These are phyloP conservation scores for Cynaeus angustus DNA, from an alignment of 2,888 invertebrate species.

Conservation along the genomic window DNA sequence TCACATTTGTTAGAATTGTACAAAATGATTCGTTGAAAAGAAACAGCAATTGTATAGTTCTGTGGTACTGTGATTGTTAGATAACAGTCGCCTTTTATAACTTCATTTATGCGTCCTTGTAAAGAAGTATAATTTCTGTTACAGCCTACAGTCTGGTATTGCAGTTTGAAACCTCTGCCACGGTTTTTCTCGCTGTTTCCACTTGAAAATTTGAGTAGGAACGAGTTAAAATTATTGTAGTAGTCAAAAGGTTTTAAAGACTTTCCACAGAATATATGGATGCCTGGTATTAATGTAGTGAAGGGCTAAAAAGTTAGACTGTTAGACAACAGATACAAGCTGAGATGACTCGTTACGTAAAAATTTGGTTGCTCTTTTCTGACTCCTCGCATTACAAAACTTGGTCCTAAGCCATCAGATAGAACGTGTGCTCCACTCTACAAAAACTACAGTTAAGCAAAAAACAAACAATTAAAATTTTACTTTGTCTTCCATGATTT, in stretches of 20 bases:
- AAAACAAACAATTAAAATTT: not conserved
- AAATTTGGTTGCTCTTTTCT: constrained; percentile 56
- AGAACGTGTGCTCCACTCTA: constrained; percentile 49
- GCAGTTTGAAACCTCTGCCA: constrained; percentile 80
- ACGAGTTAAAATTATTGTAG: constrained; percentile 69
- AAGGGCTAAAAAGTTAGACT: constrained; percentile 11
- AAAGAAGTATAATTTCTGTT: constrained; percentile 79
- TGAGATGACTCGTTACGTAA: constrained; percentile 7
- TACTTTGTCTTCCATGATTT: constrained; percentile 72
- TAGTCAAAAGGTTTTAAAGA: constrained; percentile 72
- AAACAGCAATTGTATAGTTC: constrained; percentile 82
- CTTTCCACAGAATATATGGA: constrained; percentile 74
- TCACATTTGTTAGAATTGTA: constrained; percentile 63
- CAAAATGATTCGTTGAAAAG: constrained; percentile 74
- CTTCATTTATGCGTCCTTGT: constrained; percentile 79
- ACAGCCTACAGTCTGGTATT: constrained; percentile 73
- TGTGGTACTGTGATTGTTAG: constrained; percentile 79
- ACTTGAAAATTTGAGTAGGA: constrained; percentile 74
- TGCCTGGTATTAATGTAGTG: constrained; percentile 21
- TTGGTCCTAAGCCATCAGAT: constrained; percentile 69
- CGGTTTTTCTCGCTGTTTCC: constrained; percentile 63
- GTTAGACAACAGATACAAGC: not conserved
- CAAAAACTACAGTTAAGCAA: constrained; percentile 54
- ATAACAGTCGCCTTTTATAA: constrained; percentile 73
- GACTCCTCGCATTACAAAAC: constrained; percentile 65